phyloP scores from a whole-genome alignment of 2,797 vertebrate genomes.

The Lycodopsis pacificus region DNA sequence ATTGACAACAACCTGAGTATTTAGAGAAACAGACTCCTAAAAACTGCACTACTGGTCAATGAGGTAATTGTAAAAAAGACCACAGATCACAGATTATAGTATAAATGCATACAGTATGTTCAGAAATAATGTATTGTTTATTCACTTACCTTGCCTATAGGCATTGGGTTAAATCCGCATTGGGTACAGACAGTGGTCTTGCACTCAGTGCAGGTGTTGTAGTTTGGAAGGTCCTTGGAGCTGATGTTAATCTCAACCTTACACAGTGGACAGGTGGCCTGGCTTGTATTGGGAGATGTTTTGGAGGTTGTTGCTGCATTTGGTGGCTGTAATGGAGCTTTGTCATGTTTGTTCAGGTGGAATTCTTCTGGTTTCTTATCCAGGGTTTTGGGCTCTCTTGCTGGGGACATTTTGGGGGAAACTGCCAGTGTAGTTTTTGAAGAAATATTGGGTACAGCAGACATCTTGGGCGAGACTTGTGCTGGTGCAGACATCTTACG shows the following conservation, averaged over 20 bases:
- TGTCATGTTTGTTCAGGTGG: conserved; percentile 66
- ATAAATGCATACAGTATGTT: neutral
- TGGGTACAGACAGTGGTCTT: conserved; percentile 92
- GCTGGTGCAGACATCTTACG: conserved; percentile 82
- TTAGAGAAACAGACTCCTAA: neutral
- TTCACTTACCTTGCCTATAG: conserved; percentile 89
- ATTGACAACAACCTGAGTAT: neutral
- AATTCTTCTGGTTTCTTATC: conserved; percentile 59
- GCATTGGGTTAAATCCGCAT: conserved; percentile 96
- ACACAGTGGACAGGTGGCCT: conserved; percentile 89
- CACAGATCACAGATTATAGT: neutral
- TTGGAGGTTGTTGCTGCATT: conserved; percentile 49
- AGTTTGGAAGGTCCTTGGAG: conserved; percentile 89
- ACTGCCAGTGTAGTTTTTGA: conserved; percentile 58
- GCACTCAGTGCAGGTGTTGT: conserved; percentile 93
- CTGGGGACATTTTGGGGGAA: conserved; percentile 73
- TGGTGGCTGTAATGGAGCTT: conserved; percentile 46
- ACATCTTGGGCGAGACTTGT: conserved; percentile 78
- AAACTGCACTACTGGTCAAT: conserved; percentile 3
- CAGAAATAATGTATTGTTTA: neutral
- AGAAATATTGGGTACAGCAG: conserved; percentile 56
- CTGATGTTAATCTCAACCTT: conserved; percentile 88
- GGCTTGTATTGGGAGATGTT: conserved; percentile 54
- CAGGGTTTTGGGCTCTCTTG: conserved; percentile 77
- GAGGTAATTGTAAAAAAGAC: neutral